Conservation (phyloP, 2,888 invertebrate species). For the Chrysodeixis includens region DNA sequence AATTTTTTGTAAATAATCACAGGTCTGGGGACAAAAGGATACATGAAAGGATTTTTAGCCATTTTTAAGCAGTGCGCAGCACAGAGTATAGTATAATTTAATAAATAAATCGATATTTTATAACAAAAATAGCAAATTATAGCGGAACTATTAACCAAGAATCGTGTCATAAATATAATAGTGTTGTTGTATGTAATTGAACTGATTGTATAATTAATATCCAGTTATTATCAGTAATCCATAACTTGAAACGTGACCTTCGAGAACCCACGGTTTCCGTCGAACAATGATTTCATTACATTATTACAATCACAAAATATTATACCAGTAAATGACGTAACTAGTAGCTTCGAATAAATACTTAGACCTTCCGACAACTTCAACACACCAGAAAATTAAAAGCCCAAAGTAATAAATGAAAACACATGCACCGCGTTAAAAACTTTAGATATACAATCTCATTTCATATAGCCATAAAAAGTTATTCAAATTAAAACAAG, state of each 20-base stretch:
- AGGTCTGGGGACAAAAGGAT: too few species aligned
- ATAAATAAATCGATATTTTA: too few species aligned
- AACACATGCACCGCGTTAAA: slow-evolving; percentile 35
- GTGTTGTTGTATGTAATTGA: slow-evolving; percentile 42
- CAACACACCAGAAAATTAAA: background rate
- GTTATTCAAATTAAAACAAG: slow-evolving; percentile 58
- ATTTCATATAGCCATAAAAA: slow-evolving; percentile 55
- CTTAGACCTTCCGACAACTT: background rate
- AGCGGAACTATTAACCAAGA: slow-evolving; percentile 6
- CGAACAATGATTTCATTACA: slow-evolving; percentile 12
- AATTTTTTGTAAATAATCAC: too few species aligned
- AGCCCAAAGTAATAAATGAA: slow-evolving; percentile 24
- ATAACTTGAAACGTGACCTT: slow-evolving; percentile 27
- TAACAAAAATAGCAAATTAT: too few species aligned
- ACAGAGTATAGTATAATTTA: too few species aligned
- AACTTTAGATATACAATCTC: slow-evolving; percentile 46
- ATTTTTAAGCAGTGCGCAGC: too few species aligned
- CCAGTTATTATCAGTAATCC: slow-evolving; percentile 18
- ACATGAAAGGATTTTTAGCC: too few species aligned
- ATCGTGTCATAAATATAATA: slow-evolving; percentile 30
- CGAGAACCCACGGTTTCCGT: slow-evolving; percentile 3
- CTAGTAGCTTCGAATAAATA: background rate
- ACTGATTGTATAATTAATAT: slow-evolving; percentile 41
- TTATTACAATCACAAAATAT: background rate
- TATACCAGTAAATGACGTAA: background rate